These are phyloP conservation scores for Cetonia aurata DNA, from an alignment of 2,888 invertebrate genomes.

Conservation along the genomic window DNA sequence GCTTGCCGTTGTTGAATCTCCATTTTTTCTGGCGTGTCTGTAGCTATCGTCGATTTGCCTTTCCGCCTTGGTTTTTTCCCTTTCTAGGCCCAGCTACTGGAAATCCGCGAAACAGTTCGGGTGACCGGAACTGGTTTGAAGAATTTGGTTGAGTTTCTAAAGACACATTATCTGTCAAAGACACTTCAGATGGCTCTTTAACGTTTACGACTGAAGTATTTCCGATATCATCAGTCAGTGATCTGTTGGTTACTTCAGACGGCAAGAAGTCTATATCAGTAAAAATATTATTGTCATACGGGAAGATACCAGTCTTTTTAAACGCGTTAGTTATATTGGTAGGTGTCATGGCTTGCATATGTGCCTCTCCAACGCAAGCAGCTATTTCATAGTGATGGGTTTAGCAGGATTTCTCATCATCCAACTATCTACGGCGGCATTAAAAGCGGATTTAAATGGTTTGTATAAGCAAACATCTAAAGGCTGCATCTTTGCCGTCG, in stretches of 20 bases:
- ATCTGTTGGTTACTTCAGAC: constrained; percentile 46
- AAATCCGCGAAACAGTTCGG: constrained; percentile 30
- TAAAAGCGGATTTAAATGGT: constrained; percentile 60
- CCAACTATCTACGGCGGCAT: constrained; percentile 59
- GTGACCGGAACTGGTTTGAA: background rate
- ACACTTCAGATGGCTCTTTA: constrained; percentile 3
- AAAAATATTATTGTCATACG: constrained; percentile 50
- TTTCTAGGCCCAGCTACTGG: constrained; percentile 34
- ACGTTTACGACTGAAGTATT: constrained; percentile 10
- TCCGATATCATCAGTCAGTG: background rate
- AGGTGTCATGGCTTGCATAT: constrained; percentile 48
- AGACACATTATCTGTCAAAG: too few species aligned
- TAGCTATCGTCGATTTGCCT: constrained; percentile 19
- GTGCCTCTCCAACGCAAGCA: constrained; percentile 50
- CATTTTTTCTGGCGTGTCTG: constrained; percentile 25
- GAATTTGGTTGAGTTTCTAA: background rate
- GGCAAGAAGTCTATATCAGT: constrained; percentile 49
- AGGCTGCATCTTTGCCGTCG: constrained; percentile 64
- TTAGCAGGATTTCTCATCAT: constrained; percentile 61
- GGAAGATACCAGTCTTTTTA: constrained; percentile 48
- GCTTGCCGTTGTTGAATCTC: background rate
- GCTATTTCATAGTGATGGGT: constrained; percentile 60
- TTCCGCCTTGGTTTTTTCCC: constrained; percentile 34
- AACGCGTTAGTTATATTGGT: constrained; percentile 49
- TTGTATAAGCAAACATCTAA: constrained; percentile 62